Conservation (phyloP, 2,888 invertebrate species). For the Drosophila cognata region DNA sequence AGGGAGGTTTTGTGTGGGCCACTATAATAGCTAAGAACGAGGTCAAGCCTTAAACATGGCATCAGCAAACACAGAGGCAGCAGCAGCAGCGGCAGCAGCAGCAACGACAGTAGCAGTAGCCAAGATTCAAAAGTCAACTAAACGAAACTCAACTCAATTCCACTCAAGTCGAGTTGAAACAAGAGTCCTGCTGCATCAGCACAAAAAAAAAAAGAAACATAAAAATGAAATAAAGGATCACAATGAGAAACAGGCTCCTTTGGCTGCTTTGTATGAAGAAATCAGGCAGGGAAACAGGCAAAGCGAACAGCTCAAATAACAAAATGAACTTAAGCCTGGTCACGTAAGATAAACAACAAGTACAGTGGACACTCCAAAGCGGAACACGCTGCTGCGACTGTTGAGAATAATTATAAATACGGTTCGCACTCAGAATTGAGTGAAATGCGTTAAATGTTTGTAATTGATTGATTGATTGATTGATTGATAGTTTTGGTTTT, state of each 20-base stretch:
- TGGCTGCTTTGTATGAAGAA: conserved; percentile 19
- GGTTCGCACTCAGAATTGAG: background rate
- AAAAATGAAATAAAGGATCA: conserved; percentile 18
- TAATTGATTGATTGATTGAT: too few relatives aligned
- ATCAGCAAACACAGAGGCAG: conserved; percentile 52
- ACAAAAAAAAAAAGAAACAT: conserved; percentile 8
- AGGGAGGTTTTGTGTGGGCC: conserved; percentile 13
- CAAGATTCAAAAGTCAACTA: conserved; percentile 35
- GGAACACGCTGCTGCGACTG: too few relatives aligned
- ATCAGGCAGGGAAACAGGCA: conserved; percentile 41
- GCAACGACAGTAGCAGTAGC: conserved; percentile 12
- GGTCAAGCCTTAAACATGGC: conserved; percentile 62
- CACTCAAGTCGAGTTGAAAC: conserved; percentile 25
- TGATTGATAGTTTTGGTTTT: background rate
- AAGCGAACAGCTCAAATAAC: conserved; percentile 35
- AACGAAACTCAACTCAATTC: conserved; percentile 18
- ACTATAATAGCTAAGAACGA: conserved; percentile 44
- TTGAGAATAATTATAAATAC: background rate
- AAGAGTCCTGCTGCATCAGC: conserved; percentile 43
- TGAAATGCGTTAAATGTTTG: background rate
- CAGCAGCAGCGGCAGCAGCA: background rate
- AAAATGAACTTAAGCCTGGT: conserved; percentile 68
- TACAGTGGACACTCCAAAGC: background rate
- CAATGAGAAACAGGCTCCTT: conserved; percentile 7
- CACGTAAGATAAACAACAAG: conserved; percentile 69